Conservation (phyloP, 2,113 vertebrate species). For the Pachypanchax playfairii region DNA sequence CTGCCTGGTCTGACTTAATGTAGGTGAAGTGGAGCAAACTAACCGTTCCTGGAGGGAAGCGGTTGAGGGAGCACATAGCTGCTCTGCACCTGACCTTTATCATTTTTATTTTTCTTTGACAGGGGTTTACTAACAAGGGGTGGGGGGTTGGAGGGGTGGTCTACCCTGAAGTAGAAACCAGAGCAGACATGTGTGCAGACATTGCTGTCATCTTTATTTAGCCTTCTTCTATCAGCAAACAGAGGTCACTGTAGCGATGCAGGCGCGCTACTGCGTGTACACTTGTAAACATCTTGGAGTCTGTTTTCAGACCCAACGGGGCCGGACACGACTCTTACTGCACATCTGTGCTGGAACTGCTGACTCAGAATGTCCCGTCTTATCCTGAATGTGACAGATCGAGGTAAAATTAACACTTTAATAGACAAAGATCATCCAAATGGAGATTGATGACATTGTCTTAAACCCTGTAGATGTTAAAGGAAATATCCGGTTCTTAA, state of each 20-base stretch:
- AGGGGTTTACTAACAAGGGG: slow-evolving; percentile 47
- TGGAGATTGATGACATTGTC: slow-evolving; percentile 49
- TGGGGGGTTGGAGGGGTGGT: slow-evolving; percentile 1
- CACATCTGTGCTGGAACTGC: slow-evolving; percentile 11
- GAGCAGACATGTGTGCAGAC: slow-evolving; percentile 52
- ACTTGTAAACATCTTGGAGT: slow-evolving; percentile 57
- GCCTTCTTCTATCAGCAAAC: slow-evolving; percentile 52
- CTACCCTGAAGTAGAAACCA: slow-evolving; percentile 50
- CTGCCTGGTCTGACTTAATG: slow-evolving; percentile 30
- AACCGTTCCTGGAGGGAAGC: slow-evolving; percentile 50
- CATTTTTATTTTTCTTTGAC: slow-evolving; percentile 23
- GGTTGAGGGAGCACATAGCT: slow-evolving; percentile 34
- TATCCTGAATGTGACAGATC: slow-evolving; percentile 17
- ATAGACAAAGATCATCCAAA: slow-evolving; percentile 40
- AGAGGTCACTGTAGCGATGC: slow-evolving; percentile 56
- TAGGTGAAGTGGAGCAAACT: slow-evolving; percentile 56
- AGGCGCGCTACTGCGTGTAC: slow-evolving; percentile 18
- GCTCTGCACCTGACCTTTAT: slow-evolving; percentile 67
- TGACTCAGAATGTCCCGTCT: slow-evolving; percentile 26
- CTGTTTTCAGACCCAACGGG: slow-evolving; percentile 34
- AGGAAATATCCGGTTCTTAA: slow-evolving; percentile 54
- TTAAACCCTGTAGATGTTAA: slow-evolving; percentile 26
- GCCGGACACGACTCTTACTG: slow-evolving; percentile 19
- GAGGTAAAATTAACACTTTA: slow-evolving; percentile 29
- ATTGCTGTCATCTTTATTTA: slow-evolving; percentile 75